Evolutionary conservation across 2,888 invertebrate species (phyloP).

Genomic region (Junonia oenone): DNA sequence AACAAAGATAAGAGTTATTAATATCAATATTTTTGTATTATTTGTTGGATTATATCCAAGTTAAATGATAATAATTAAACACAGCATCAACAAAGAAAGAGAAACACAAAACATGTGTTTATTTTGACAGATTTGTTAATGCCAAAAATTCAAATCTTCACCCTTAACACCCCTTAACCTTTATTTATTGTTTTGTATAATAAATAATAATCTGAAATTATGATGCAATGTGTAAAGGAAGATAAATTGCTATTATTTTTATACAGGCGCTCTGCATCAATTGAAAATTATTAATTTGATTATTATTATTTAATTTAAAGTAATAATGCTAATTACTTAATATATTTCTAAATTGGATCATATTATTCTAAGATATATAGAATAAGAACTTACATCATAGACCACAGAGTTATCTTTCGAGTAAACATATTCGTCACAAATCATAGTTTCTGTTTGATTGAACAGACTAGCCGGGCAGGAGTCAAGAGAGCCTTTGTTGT

Average conservation of each 20-base stretch:
- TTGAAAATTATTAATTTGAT: background rate
- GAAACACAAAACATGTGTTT: no score
- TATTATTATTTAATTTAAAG: background rate
- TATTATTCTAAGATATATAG: no score
- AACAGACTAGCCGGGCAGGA: constrained; percentile 49
- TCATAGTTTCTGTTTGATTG: constrained; percentile 17
- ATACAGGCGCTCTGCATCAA: background rate
- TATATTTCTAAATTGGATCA: no score
- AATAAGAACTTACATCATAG: constrained; percentile 35
- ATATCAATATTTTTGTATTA: background rate
- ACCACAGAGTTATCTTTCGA: constrained; percentile 36
- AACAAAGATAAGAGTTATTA: background rate
- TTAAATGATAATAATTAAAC: no score
- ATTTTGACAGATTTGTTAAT: no score
- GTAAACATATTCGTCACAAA: constrained; percentile 36
- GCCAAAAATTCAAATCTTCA: no score
- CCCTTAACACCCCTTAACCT: no score
- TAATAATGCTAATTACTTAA: background rate
- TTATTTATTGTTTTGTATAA: no score
- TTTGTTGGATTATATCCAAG: no score
- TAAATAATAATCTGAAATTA: background rate
- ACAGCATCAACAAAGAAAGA: no score
- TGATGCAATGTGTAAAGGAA: background rate
- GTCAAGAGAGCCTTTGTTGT: constrained; percentile 31
- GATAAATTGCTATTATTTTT: background rate